These are phyloP conservation scores for Echiichthys vipera DNA, from an alignment of 2,797 vertebrate genomes.

Conservation along the genomic window DNA sequence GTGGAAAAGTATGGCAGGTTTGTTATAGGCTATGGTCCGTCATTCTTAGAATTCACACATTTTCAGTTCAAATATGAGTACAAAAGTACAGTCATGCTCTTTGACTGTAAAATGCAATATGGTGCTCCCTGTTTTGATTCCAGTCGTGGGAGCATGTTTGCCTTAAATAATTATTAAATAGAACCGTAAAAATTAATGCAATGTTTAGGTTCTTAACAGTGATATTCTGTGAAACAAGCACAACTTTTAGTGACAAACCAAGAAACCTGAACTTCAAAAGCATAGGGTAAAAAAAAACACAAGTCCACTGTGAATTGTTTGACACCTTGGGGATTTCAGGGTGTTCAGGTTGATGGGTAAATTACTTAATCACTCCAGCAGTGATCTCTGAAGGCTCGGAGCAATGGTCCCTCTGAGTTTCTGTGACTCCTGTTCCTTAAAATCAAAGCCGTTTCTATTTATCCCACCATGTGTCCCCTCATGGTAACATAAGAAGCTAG, in stretches of 20 bases:
- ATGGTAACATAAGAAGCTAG: constrained; percentile 81
- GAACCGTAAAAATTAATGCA: constrained; percentile 4
- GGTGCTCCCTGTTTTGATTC: no score
- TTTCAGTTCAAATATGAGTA: background rate
- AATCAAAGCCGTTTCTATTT: constrained; percentile 67
- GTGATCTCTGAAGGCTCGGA: constrained; percentile 67
- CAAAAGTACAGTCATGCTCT: background rate
- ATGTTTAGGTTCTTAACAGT: background rate
- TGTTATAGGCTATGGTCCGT: background rate
- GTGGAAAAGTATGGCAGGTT: background rate
- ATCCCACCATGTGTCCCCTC: constrained; percentile 66
- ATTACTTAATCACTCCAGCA: constrained; percentile 79
- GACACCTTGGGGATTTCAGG: constrained; percentile 68
- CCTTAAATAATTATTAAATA: no score
- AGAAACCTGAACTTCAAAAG: constrained; percentile 75
- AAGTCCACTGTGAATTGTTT: constrained; percentile 46
- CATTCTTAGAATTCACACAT: background rate
- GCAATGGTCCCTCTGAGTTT: constrained; percentile 49
- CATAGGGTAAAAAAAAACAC: background rate
- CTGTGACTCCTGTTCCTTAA: constrained; percentile 53
- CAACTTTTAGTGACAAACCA: constrained; percentile 18
- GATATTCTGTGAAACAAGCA: constrained; percentile 27
- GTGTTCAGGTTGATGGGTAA: constrained; percentile 82
- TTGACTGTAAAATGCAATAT: background rate
- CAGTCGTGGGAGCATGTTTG: no score